A percentile compares a stretch with the other conserved stretches of the same genome.
These are phyloP conservation scores for Thera britannica DNA, from an alignment of 2,888 invertebrate species.

Conservation along the genomic window DNA sequence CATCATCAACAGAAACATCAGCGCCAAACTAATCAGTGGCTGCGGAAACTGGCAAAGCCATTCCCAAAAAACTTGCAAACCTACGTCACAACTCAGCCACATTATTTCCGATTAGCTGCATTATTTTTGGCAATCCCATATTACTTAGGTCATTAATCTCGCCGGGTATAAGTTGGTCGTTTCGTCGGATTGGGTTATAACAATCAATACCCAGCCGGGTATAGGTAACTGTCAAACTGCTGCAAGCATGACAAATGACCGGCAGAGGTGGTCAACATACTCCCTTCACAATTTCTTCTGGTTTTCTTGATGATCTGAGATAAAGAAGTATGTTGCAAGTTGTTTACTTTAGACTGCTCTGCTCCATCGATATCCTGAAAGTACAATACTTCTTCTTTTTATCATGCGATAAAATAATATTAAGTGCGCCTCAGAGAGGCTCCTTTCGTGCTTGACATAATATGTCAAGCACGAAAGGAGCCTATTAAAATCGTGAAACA, in stretches of 20 bases:
- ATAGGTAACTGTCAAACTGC: conserved; percentile 51
- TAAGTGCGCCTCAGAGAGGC: too few species aligned
- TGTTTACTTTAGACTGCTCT: too few species aligned
- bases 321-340: too few species aligned
- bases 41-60: conserved; percentile 4
- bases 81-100: conserved; percentile 9
- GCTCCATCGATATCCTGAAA: too few species aligned
- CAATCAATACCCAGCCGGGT: conserved; percentile 58
- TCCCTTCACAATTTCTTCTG: too few species aligned
- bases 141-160: conserved; percentile 35
- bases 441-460: too few species aligned
- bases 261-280: conserved; percentile 37
- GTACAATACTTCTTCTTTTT: too few species aligned
- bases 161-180: conserved; percentile 35
- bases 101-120: conserved; percentile 15
- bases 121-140: conserved; percentile 23
- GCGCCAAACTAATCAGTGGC: conserved; percentile 11
- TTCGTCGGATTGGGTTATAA: conserved; percentile 48
- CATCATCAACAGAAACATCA: conserved; percentile 4
- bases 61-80: conserved; percentile 14
- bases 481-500: too few species aligned
- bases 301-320: too few species aligned
- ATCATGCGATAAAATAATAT: too few species aligned
- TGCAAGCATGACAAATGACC: conserved; percentile 63
- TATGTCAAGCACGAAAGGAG: too few species aligned